These are phyloP conservation scores for Oxygymnocypris stewartii DNA, from an alignment of 2,113 vertebrate genomes.

Conservation along the genomic window DNA sequence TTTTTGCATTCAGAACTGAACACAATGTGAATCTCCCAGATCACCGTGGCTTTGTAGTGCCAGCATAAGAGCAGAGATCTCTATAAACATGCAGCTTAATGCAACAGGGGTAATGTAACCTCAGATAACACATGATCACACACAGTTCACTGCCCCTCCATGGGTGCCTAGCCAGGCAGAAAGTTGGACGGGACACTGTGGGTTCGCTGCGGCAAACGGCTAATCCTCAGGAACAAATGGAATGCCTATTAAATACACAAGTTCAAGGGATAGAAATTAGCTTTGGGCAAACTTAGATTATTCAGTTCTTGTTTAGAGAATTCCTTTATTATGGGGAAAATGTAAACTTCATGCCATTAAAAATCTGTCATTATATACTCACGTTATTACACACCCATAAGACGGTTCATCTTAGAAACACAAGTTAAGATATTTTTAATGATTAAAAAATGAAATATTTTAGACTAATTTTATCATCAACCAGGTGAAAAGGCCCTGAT, in stretches of 20 bases:
- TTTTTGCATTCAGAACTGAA: constrained; percentile 69
- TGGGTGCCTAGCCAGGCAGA: constrained; percentile 44
- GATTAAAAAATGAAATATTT: not conserved
- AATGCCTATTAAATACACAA: constrained; percentile 38
- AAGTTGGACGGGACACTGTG: constrained; percentile 39
- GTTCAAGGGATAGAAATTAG: not conserved
- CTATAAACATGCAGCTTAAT: constrained; percentile 56
- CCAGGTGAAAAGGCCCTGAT: no score
- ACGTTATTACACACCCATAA: not conserved
- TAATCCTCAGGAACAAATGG: constrained; percentile 41
- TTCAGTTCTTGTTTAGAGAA: not conserved
- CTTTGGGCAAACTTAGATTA: not conserved
- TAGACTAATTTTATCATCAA: no score
- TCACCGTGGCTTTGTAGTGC: constrained; percentile 65
- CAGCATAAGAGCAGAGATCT: constrained; percentile 63
- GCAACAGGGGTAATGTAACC: constrained; percentile 56
- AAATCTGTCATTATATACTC: not conserved
- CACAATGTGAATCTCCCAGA: constrained; percentile 70
- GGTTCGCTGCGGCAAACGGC: not conserved
- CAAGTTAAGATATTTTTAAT: not conserved
- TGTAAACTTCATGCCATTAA: not conserved
- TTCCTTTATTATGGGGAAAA: not conserved
- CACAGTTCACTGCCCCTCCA: constrained; percentile 52
- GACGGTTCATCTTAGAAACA: not conserved
- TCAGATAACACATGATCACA: constrained; percentile 56